A percentile compares a stretch with the other conserved stretches of the same genome.
Evolutionary conservation across 1,140 invertebrate genomes (phyloP).

Genomic region (Nomia melanderi): DNA sequence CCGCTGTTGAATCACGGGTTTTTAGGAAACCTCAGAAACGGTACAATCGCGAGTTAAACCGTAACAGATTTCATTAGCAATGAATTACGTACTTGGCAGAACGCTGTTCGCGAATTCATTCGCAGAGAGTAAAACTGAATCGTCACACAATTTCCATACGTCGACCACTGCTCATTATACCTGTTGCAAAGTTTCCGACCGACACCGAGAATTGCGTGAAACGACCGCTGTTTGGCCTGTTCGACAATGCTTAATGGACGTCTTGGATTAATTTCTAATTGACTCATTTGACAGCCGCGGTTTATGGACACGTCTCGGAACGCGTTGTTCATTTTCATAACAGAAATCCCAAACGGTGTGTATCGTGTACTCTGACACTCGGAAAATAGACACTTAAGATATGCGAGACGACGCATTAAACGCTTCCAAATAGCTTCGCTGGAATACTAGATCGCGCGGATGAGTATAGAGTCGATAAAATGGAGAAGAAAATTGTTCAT

Average conservation of each 20-base stretch:
- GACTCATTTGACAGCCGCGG: neutral
- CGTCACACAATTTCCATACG: constrained; percentile 43
- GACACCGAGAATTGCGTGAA: constrained; percentile 15
- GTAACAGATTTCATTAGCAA: constrained; percentile 42
- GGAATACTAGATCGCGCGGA: too few relatives aligned
- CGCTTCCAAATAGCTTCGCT: too few relatives aligned
- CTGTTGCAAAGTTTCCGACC: constrained; percentile 58
- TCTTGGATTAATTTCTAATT: constrained; percentile 42
- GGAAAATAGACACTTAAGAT: too few relatives aligned
- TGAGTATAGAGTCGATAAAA: too few relatives aligned
- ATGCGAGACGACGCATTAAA: too few relatives aligned
- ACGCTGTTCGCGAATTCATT: constrained; percentile 37
- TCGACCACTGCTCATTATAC: constrained; percentile 47
- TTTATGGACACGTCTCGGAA: neutral
- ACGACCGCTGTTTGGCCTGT: neutral
- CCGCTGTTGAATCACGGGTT: too few relatives aligned
- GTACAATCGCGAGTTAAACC: too few relatives aligned
- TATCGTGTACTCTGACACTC: too few relatives aligned
- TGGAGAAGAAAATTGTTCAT: too few relatives aligned
- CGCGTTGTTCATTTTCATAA: too few relatives aligned
- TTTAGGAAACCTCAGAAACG: too few relatives aligned
- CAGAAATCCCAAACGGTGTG: too few relatives aligned
- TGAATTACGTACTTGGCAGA: constrained; percentile 44
- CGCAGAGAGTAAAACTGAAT: constrained; percentile 32
- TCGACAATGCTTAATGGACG: constrained; percentile 32